Evolutionary conservation across 2,797 vertebrate genomes (phyloP).

Genomic region (Harpagifer antarcticus): DNA sequence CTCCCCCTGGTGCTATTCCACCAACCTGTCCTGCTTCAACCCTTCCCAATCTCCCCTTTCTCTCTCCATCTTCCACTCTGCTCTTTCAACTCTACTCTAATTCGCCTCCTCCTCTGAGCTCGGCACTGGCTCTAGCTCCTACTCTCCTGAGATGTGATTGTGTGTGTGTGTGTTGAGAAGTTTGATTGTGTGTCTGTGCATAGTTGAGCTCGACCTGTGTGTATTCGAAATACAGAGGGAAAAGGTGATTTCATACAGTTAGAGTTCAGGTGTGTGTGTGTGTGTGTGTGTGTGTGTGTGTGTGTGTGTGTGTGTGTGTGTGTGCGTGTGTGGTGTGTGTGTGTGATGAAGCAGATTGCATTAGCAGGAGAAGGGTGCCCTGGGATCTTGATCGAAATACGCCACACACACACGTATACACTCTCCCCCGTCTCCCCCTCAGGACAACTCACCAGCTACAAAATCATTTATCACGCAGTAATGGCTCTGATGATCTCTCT

Average conservation of each 20-base stretch:
- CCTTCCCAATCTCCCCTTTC: slow-evolving; percentile 35
- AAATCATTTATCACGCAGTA: slow-evolving; percentile 82
- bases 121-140: slow-evolving; percentile 55
- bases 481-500: slow-evolving; percentile 79
- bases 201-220: slow-evolving; percentile 35
- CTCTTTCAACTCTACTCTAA: slow-evolving; percentile 73
- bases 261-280: slow-evolving; percentile 8
- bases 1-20: slow-evolving; percentile 36
- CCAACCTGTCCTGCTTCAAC: slow-evolving; percentile 24
- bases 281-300: slow-evolving; percentile 3
- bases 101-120: slow-evolving; percentile 71
- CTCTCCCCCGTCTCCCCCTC: slow-evolving; percentile 59
- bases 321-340: no score
- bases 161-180: slow-evolving; percentile 36
- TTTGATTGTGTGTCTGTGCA: not conserved
- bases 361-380: slow-evolving; percentile 58
- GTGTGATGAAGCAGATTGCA: slow-evolving; percentile 58
- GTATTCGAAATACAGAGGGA: not conserved
- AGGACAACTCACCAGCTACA: slow-evolving; percentile 71
- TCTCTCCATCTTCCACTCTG: slow-evolving; percentile 53
- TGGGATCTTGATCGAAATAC: slow-evolving; percentile 65
- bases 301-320: no score
- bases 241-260: slow-evolving; percentile 36
- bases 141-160: slow-evolving; percentile 67
- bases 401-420: slow-evolving; percentile 8